Evolutionary conservation across 2,797 vertebrate genomes (phyloP), one percentile per base, ranked within the genome.

Genomic region (Tympanoctomys barrerae): DNA sequence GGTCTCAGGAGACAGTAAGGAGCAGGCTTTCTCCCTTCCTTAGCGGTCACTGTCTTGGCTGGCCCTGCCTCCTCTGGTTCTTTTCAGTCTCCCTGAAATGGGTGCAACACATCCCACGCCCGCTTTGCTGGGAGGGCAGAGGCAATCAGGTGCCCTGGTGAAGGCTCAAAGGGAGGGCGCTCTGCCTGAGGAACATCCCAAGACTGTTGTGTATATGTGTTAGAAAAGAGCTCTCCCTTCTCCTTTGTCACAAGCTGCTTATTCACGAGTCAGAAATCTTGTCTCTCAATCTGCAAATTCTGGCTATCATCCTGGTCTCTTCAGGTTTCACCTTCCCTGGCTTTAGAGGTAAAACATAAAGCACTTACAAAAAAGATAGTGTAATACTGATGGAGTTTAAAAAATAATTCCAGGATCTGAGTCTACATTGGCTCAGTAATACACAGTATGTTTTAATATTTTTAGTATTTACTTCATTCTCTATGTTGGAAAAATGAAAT

Each of bases 401-500:
- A 93, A 42, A 36, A 21, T 80, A 52, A 46, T 75, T 19, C 1
- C 46, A 64, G 73, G 13, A 73, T 18, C 33, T 66, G 92, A 78
- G 21, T 94, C 28, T 61, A 12, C 12, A 54, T 36, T 75, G 36
- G 12, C 54, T 84, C 95, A 39, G 33, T 94, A 87, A 83, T 16
- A 54, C 7, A 42, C 3, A 21, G 24, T 59, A 10, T 61, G 80
- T 82, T 82, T 6, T 83, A 68, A 89, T 75, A 28, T 75, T 77
- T 36, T 79, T 57, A 71, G 21, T 36, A 33, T 71, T 10, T 64
- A 42, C 62, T 64, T 91, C 66, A 87, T 8, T 9, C 31, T 21
- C 21, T 31, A 84, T 52, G 8, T 82, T 91, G 24, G 18, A 28
- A 82, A 93, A 85, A 84, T 90, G 22, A 84, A 64, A 33, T 92